Conservation (phyloP, 2,797 vertebrate species). For the Spinus olivaceus region DNA sequence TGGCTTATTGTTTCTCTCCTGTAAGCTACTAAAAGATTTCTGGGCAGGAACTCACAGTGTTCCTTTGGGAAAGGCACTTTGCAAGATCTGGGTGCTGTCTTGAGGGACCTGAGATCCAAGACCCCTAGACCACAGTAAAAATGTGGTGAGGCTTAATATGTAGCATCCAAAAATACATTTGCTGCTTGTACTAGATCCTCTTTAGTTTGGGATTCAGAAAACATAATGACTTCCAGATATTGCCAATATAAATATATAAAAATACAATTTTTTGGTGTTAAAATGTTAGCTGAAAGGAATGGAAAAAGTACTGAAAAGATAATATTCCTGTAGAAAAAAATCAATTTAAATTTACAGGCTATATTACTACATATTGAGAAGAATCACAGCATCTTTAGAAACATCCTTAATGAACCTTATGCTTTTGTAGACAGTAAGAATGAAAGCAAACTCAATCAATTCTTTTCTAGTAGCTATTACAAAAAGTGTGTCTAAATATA, state of each 20-base stretch:
- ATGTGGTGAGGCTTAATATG: fast-evolving
- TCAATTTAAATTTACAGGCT: background rate
- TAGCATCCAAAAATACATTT: background rate
- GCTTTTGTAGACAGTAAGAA: background rate
- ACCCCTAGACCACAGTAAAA: fast-evolving
- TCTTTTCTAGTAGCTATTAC: background rate
- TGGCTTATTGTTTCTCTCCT: background rate
- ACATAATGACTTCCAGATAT: background rate
- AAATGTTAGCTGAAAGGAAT: background rate
- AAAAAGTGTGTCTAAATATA: background rate
- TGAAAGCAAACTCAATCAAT: background rate
- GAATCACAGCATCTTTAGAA: background rate
- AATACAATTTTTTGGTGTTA: background rate
- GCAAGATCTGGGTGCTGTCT: background rate
- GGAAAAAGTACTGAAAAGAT: background rate
- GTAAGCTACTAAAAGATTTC: background rate
- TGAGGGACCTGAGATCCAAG: background rate
- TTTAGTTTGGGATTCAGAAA: background rate
- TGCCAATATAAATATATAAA: background rate
- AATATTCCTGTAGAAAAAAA: background rate
- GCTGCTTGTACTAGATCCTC: background rate
- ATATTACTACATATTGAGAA: background rate
- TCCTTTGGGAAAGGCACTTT: background rate
- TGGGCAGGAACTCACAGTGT: background rate
- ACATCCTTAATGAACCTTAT: background rate